A percentile compares a stretch with the other conserved stretches of the same genome.
These are phyloP conservation scores for Ethmia dodecea DNA, from an alignment of 2,888 invertebrate species.

Conservation along the genomic window DNA sequence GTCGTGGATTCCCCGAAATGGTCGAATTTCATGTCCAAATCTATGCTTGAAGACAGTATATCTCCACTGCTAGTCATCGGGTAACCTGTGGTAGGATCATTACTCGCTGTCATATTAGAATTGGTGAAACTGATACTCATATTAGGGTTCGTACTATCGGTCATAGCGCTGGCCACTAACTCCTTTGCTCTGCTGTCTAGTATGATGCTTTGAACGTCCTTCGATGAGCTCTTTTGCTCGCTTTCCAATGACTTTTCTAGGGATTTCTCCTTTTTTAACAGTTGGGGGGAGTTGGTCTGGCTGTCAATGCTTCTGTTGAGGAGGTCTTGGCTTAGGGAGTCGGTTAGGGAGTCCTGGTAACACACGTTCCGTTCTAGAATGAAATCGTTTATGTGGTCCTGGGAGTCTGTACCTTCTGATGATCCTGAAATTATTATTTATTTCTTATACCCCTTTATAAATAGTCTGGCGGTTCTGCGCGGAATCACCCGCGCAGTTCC, in stretches of 20 bases:
- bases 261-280: conserved; percentile 53
- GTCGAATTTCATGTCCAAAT: conserved; percentile 80
- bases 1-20: conserved; percentile 77
- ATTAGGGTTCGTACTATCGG: conserved; percentile 58
- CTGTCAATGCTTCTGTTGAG: conserved; percentile 58
- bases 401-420: conserved; percentile 60
- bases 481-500: too few relatives aligned
- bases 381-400: conserved; percentile 66
- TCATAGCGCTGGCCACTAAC: conserved; percentile 51
- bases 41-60: conserved; percentile 54
- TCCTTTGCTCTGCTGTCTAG: conserved; percentile 56
- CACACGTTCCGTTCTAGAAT: conserved; percentile 69
- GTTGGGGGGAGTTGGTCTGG: conserved; percentile 35
- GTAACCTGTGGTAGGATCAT: conserved; percentile 58
- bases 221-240: conserved; percentile 56
- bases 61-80: conserved; percentile 66
- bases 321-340: conserved; percentile 62
- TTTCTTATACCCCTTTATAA: too few relatives aligned
- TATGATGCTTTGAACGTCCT: conserved; percentile 56
- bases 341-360: conserved; percentile 69
- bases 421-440: conserved; percentile 54
- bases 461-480: too few relatives aligned
- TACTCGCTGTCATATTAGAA: conserved; percentile 64
- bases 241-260: conserved; percentile 53
- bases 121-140: conserved; percentile 66